Percentiles rank a stretch among this genome's conserved stretches.
Evolutionary conservation across 1,140 invertebrate species (phyloP).

Genomic region (Neodiprion fabricii): DNA sequence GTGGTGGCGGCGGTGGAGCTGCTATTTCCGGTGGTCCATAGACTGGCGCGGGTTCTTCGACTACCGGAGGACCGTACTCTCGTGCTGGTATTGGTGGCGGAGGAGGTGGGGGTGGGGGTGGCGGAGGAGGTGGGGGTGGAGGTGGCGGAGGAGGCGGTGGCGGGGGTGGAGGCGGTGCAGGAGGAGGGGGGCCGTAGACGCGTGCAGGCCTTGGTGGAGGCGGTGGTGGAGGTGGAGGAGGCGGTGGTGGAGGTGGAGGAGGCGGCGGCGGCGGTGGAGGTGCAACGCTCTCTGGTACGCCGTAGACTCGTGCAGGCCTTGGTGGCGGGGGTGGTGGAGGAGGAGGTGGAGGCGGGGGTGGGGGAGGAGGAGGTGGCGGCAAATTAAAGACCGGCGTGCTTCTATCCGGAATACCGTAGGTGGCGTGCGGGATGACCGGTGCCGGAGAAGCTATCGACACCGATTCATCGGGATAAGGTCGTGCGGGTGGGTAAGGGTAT

Average conservation of each 20-base stretch:
- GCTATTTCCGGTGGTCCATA: neutral
- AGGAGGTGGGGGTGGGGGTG: neutral
- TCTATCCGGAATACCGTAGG: neutral
- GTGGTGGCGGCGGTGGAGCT: neutral
- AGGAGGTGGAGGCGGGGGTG: neutral
- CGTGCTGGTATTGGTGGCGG: neutral
- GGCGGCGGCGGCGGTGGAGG: neutral
- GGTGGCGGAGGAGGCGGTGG: neutral
- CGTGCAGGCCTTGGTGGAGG: neutral
- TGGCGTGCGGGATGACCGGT: neutral
- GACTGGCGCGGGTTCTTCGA: neutral
- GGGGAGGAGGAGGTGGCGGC: neutral
- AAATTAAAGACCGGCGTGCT: no score
- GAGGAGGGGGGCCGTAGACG: slow-evolving; percentile 5
- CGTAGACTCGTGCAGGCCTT: neutral
- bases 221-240: neutral
- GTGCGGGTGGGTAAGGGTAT: neutral
- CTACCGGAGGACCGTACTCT: neutral
- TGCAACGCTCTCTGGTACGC: neutral
- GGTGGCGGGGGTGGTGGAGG: neutral
- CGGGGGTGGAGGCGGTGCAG: neutral
- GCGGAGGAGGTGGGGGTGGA: neutral
- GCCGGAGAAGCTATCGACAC: neutral
- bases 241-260: slow-evolving; percentile 1
- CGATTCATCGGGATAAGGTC: neutral